Evolutionary conservation across 37 sponge, comb jelly and placozoan species (phyloP).

Genomic region (Hexactinellida sp.): DNA sequence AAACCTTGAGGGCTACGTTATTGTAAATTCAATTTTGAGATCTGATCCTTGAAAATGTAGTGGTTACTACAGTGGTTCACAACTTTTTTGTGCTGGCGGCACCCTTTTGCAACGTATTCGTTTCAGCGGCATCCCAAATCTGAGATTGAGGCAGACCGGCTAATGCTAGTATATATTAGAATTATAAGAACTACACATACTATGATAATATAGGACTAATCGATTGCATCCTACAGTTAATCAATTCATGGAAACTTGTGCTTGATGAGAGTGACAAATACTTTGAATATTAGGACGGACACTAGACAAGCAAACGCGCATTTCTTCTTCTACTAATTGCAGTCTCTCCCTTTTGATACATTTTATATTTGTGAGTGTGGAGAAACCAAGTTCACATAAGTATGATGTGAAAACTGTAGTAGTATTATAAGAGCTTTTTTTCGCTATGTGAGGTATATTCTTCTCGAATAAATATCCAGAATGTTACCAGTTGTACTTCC

Average conservation of each 20-base stretch:
- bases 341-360: neutral
- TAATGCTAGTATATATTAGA: too few species aligned
- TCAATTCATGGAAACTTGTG: neutral
- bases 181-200: too few species aligned
- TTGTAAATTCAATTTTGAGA: too few species aligned
- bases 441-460: neutral
- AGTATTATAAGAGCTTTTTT: neutral
- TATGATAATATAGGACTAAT: too few species aligned
- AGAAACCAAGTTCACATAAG: slow-evolving; percentile 2
- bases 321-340: slow-evolving; percentile 6
- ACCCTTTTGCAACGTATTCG: too few species aligned
- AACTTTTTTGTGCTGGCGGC: too few species aligned
- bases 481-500: neutral
- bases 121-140: too few species aligned
- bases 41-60: too few species aligned
- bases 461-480: neutral
- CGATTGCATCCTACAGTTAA: too few species aligned
- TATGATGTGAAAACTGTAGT: neutral
- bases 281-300: neutral
- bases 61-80: too few species aligned
- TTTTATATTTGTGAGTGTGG: neutral
- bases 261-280: neutral
- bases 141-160: too few species aligned
- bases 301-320: neutral
- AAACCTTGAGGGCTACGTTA: too few species aligned